Evolutionary conservation across 92 coral and sea anemone genomes (phyloP), one percentile per base, ranked within the genome.

Genomic region (Scolanthus callimorphus): DNA sequence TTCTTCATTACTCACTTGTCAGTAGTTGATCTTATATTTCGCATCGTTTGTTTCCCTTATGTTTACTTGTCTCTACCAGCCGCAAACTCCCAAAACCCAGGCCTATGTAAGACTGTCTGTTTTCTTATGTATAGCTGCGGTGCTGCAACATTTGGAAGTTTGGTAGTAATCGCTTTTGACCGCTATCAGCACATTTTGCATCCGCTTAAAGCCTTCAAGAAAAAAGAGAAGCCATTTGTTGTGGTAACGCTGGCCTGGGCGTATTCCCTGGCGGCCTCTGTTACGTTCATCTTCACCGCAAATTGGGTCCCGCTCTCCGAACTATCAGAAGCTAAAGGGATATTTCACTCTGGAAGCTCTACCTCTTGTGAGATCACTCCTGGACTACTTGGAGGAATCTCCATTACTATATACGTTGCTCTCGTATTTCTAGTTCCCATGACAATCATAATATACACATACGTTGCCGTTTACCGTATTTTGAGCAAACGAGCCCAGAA

Each of bases 341-440:
- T 34, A 6, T 6, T 6, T 15, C 9, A 6, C 15, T 34, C 15
- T 34, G 15, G 43, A 15, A 34, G 15, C 43, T 6, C 43, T 6
- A 34, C 43, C 15, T 34, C 43, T 6, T 34, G 43, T 34, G 9
- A 34, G 9, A 15, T 34, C 43, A 34, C 15, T 34, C 43, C 43
- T 34, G 43, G 43, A 34, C 15, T 6, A 15, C 43, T 34, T 34
- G 43, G 43, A 34, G 43, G 43, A 34, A 6, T 34, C 43, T 34
- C 43, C 15, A 15, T 34, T 15, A 6, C 43, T 34, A 34, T 34
- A 6, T 6, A 34, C 43, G 15, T 34, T 34, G 6, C 15, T 6
- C 15, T 34, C 28, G 20, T 11, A 49, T 48, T 49, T 31, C 39
- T 49, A 48, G n/a, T 57, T 49, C 57, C 24, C 24, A 38, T 11